Conservation (phyloP, 2,797 vertebrate genomes). For the Rhadinocentrus ornatus region DNA sequence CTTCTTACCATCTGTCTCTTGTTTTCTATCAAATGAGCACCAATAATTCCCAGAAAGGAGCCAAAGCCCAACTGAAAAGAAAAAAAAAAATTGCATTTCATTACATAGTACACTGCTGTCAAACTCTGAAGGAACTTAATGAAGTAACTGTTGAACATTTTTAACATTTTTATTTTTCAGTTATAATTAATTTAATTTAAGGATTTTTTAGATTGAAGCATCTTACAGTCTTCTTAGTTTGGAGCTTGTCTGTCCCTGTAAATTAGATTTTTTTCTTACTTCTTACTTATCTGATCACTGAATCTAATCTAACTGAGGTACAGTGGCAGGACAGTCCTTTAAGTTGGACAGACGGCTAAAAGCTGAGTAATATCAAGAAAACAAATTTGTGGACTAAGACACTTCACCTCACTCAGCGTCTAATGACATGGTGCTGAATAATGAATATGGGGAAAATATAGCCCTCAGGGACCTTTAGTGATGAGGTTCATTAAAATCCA, state of each 20-base stretch:
- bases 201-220: not conserved
- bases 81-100: slow-evolving; percentile 31
- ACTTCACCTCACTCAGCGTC: slow-evolving; percentile 57
- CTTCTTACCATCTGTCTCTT: slow-evolving; percentile 98
- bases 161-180: not conserved
- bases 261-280: not conserved
- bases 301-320: not conserved
- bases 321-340: not conserved
- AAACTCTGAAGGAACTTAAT: no score
- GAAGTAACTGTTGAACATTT: not conserved
- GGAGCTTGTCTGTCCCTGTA: not conserved
- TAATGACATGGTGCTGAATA: slow-evolving; percentile 76
- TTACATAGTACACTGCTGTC: slow-evolving; percentile 5
- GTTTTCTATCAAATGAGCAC: slow-evolving; percentile 98
- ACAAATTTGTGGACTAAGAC: slow-evolving; percentile 52
- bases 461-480: slow-evolving; percentile 44
- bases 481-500: slow-evolving; percentile 47
- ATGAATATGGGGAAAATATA: slow-evolving; percentile 69
- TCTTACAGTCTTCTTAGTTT: not conserved
- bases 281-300: not conserved
- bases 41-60: slow-evolving; percentile 98
- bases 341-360: slow-evolving; percentile 27
- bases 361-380: slow-evolving; percentile 48
- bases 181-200: not conserved
- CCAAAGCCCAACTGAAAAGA: slow-evolving; percentile 94